These are phyloP conservation scores for Neopipo cinnamomea DNA, from an alignment of 2,113 vertebrate genomes.

Conservation along the genomic window DNA sequence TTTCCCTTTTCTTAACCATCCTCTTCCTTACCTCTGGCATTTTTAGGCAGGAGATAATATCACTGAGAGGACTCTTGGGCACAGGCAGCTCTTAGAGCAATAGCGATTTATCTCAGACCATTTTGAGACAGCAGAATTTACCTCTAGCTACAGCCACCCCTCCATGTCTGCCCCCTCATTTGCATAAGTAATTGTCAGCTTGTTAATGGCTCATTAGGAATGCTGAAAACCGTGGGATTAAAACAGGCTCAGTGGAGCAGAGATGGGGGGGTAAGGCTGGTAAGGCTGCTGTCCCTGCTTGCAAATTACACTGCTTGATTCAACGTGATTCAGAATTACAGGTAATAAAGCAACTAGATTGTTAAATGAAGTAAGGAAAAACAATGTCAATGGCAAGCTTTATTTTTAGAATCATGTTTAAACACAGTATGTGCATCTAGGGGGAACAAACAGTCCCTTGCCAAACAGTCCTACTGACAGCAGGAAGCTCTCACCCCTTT, in stretches of 20 bases:
- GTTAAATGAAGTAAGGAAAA: slow-evolving; percentile 63
- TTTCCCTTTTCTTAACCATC: slow-evolving; percentile 27
- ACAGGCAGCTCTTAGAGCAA: slow-evolving; percentile 21
- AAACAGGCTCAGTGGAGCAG: slow-evolving; percentile 45
- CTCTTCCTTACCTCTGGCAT: slow-evolving; percentile 51
- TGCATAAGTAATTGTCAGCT: slow-evolving; percentile 43
- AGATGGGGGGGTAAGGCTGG: not conserved
- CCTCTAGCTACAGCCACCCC: slow-evolving; percentile 28
- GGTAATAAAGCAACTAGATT: slow-evolving; percentile 60
- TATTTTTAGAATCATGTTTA: slow-evolving; percentile 52
- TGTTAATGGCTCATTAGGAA: slow-evolving; percentile 55
- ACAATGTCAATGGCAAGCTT: slow-evolving; percentile 53
- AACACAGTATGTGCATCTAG: slow-evolving; percentile 26
- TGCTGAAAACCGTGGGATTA: slow-evolving; percentile 66
- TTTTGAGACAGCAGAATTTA: slow-evolving; percentile 52
- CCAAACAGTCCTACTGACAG: slow-evolving; percentile 30
- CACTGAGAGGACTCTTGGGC: slow-evolving; percentile 39
- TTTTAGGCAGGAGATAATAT: slow-evolving; percentile 58
- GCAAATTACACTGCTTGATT: slow-evolving; percentile 15
- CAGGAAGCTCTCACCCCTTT: slow-evolving; percentile 23
- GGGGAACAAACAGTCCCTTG: slow-evolving; percentile 43
- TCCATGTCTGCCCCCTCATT: slow-evolving; percentile 3
- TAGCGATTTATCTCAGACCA: slow-evolving; percentile 55
- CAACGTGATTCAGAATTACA: slow-evolving; percentile 31
- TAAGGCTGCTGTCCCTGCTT: not conserved